Evolutionary conservation across 2,113 vertebrate genomes (phyloP), one percentile per base, ranked within the genome.

Genomic region (Grammomys dolichurus): DNA sequence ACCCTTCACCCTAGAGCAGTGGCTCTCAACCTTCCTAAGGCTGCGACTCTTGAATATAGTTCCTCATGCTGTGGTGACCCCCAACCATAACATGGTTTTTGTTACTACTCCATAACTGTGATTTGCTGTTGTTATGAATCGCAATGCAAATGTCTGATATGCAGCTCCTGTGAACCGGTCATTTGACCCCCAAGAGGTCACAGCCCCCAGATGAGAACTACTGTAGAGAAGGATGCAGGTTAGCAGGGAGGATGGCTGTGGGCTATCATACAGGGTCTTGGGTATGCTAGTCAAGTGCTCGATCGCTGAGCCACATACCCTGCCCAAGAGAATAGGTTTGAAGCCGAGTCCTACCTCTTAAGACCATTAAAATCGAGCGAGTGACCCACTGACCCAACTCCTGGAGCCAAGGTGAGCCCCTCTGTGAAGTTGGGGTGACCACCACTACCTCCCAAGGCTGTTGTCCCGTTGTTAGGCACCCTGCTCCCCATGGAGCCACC

Each of bases 391-490:
- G 58, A 24, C 70, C 63, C 78, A 65, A 4, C 7, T 85, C 40
- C 63, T 43, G 19, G 80, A 84, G 31, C 82, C 70, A 51, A 1
- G 3, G 33, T 1, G 13, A 60, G 48, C 40, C 48, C 81, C 36
- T 77, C 58, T n/a, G 0, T 0, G 4, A 92, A 48, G 65, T 26
- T 1, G 3, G 58, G 19, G 40, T 11, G 48, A 4, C 31, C 63
- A 1, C 14, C 9, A 2, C 4, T 48, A 5, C n/a, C 80, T 90
- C 20, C 40, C 36, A 58, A 36, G 33, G 28, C 54, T 28, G 7
- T 0, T 5, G 24, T 0, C 17, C 22, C 12, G 5, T 31, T 48
- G 16, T 5, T 84, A 40, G 67, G 16, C 28, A 10, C 5, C 10
- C 72, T 63, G 19, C 4, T 36, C 46, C 43, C 76, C 7, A 33